Evolutionary conservation across 2,888 invertebrate genomes (phyloP).

Genomic region (Notodonta ziczac): DNA sequence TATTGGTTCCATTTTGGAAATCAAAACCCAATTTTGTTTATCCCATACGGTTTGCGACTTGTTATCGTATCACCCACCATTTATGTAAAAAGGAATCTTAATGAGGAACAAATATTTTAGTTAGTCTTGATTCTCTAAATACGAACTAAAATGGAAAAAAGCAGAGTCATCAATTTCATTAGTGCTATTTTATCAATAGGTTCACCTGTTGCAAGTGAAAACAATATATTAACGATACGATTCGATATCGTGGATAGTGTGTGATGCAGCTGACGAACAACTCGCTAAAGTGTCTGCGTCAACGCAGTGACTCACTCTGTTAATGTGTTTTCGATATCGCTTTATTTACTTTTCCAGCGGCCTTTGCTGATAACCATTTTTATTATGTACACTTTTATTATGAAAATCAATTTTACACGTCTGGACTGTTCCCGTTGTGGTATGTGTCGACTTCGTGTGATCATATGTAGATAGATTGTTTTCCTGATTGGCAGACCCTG

Average conservation of each 20-base stretch:
- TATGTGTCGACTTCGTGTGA: too few species aligned
- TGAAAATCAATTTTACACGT: constrained; percentile 19
- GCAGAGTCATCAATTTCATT: too few species aligned
- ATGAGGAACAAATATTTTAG: too few species aligned
- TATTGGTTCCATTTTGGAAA: too few species aligned
- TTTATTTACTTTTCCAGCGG: constrained; percentile 5
- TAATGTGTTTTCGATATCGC: constrained; percentile 6
- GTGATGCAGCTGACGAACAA: background rate
- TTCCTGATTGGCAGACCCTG: too few species aligned
- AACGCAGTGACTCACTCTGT: constrained; percentile 3
- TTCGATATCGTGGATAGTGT: background rate
- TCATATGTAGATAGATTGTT: too few species aligned
- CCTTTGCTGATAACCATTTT: constrained; percentile 6
- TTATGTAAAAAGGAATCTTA: too few species aligned
- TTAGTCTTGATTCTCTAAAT: too few species aligned
- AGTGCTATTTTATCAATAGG: background rate
- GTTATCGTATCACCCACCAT: too few species aligned
- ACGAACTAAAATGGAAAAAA: too few species aligned
- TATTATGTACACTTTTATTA: background rate
- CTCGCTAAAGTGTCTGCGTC: background rate
- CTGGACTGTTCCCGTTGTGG: background rate
- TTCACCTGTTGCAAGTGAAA: background rate
- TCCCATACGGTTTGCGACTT: too few species aligned
- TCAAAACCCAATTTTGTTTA: too few species aligned
- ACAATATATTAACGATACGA: constrained; percentile 1